These are phyloP conservation scores for Oedothorax gibbosus DNA, from an alignment of 1,140 invertebrate species.

Conservation along the genomic window DNA sequence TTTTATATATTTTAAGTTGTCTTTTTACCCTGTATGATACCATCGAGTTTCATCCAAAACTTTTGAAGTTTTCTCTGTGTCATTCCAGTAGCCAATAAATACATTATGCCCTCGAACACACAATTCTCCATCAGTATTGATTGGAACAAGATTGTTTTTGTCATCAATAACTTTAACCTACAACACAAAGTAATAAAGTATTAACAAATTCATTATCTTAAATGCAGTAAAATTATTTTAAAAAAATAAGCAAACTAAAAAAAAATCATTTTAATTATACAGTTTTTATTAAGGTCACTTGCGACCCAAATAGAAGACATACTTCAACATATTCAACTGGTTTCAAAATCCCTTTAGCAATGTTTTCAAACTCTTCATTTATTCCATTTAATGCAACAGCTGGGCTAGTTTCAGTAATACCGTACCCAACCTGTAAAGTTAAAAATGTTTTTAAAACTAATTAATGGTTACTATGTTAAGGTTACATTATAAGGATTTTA, in stretches of 20 bases:
- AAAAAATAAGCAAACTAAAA: neutral
- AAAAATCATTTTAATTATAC: neutral
- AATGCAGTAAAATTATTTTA: neutral
- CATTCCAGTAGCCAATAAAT: slow-evolving; percentile 89
- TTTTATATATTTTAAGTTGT: neutral
- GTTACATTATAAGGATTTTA: neutral
- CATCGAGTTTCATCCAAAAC: slow-evolving; percentile 80
- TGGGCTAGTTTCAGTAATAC: slow-evolving; percentile 88
- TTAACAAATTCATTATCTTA: neutral
- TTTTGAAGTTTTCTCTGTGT: slow-evolving; percentile 83
- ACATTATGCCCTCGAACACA: slow-evolving; percentile 82
- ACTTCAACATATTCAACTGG: slow-evolving; percentile 84
- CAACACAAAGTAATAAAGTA: slow-evolving; percentile 15
- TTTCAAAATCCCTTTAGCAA: slow-evolving; percentile 82
- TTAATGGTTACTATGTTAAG: neutral
- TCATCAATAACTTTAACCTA: slow-evolving; percentile 80
- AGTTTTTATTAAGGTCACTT: neutral
- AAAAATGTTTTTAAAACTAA: neutral
- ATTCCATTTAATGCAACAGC: slow-evolving; percentile 76
- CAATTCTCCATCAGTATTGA: slow-evolving; percentile 84
- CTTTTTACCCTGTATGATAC: slow-evolving; percentile 86
- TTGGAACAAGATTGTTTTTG: slow-evolving; percentile 78
- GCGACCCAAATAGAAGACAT: slow-evolving; percentile 66
- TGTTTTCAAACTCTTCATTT: slow-evolving; percentile 76
- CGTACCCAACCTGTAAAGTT: slow-evolving; percentile 80